Evolutionary conservation across 2,113 vertebrate genomes (phyloP), one percentile per base, ranked within the genome.

Genomic region (Alosa alosa): DNA sequence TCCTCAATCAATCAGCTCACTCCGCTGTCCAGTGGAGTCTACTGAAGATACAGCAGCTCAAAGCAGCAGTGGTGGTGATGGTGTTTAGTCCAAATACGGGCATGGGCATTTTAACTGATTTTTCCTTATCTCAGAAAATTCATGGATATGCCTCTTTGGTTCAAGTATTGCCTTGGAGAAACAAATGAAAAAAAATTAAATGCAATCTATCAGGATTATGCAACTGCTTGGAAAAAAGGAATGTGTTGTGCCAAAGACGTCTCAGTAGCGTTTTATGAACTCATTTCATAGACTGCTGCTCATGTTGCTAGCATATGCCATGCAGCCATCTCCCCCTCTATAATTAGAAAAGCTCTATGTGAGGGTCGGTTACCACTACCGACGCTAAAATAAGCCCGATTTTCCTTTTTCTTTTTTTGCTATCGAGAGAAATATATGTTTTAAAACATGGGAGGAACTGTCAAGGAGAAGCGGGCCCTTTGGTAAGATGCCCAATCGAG

Each of bases 261-360:
- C 90, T 92, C 91, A 93, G 92, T 88, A 93, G 91, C 90, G 88
- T 92, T 95, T 94, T 94, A 95, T 93, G 92, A 94, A 94, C 90
- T 94, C 88, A 90, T 95, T 95, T 94, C 92, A 94, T 93, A 93
- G 92, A 92, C 92, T 95, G 92, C 92, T 94, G 92, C 93, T 94
- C 93, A 93, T 91, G 92, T 93, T 95, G 92, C 91, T 95, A 94
- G 92, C 92, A 94, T 93, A 93, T 93, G 93, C 90, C 92, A 86
- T 89, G 90, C 92, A 92, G 89, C 88, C 89, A 91, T 93, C 93
- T 90, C 92, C 87, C 92, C 87, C 91, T 88, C 90, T 94, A 92
- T 93, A 93, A 93, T 95, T 94, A 93, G 92, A 93, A 91, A 90
- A 93, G 90, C 92, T 88, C 93, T 91, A 91, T 91, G 91, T 92